Conservation (phyloP, 2,797 vertebrate genomes). For the Carapus acus region DNA sequence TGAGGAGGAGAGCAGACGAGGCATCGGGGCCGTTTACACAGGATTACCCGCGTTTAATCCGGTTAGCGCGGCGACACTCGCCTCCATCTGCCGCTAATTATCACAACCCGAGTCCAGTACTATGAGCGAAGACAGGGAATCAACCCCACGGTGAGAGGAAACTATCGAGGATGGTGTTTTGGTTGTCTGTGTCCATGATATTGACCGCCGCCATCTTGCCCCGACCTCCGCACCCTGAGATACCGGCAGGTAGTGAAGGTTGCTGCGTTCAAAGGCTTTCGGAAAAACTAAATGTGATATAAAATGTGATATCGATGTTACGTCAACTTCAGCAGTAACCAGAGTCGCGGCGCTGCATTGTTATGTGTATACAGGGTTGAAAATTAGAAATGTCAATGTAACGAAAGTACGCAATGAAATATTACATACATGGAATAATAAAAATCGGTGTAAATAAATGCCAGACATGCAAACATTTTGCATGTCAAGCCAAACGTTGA, state of each 20-base stretch:
- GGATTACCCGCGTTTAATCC: slow-evolving; percentile 74
- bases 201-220: not conserved
- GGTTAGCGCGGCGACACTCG: slow-evolving; percentile 70
- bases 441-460: too few species aligned
- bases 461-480: not conserved
- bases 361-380: too few species aligned
- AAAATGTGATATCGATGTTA: slow-evolving; percentile 1
- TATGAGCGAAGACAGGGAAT: slow-evolving; percentile 21
- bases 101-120: slow-evolving; percentile 51
- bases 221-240: slow-evolving; percentile 47
- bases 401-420: too few species aligned
- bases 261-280: slow-evolving; percentile 35
- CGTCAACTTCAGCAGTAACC: not conserved
- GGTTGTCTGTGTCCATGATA: not conserved
- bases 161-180: not conserved
- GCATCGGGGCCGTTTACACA: slow-evolving; percentile 70
- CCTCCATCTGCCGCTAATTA: slow-evolving; percentile 73
- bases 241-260: slow-evolving; percentile 17
- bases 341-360: not conserved
- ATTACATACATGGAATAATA: too few species aligned
- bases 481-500: not conserved
- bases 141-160: slow-evolving; percentile 7
- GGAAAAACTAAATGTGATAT: too few species aligned
- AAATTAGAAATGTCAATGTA: too few species aligned
- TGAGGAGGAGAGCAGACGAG: slow-evolving; percentile 20